Evolutionary conservation across 2,888 invertebrate genomes (phyloP).

Genomic region (Eupeodes luniger): DNA sequence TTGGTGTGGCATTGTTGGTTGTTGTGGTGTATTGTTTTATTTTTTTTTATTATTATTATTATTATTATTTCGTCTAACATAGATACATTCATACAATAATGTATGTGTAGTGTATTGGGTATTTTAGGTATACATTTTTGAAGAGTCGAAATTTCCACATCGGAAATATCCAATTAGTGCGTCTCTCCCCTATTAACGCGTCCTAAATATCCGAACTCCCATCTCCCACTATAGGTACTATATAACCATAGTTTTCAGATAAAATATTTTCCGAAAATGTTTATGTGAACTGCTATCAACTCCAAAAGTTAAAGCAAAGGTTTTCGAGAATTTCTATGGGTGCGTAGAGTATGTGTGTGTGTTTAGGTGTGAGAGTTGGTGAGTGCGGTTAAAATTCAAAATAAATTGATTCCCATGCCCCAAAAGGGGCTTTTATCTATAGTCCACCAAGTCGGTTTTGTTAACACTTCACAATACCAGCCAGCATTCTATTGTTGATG

Average conservation of each 20-base stretch:
- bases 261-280: conserved; percentile 41
- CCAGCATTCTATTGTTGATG: conserved; percentile 30
- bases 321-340: background rate
- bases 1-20: conserved; percentile 10
- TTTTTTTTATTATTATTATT: conserved; percentile 19
- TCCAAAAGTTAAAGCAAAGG: background rate
- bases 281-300: conserved; percentile 13
- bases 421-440: background rate
- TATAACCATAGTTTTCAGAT: background rate
- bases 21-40: conserved; percentile 41
- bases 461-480: conserved; percentile 3
- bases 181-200: background rate
- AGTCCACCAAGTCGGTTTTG: background rate
- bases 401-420: conserved; percentile 49
- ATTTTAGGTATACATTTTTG: background rate
- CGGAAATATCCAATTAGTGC: conserved; percentile 67
- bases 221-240: background rate
- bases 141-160: conserved; percentile 35
- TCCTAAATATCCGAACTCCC: background rate
- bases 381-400: conserved; percentile 44
- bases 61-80: background rate
- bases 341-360: too few relatives aligned
- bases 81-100: too few relatives aligned
- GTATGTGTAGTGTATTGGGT: background rate
- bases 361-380: background rate